Conservation (phyloP, 2,888 invertebrate species). For the Agapostemon virescens region DNA sequence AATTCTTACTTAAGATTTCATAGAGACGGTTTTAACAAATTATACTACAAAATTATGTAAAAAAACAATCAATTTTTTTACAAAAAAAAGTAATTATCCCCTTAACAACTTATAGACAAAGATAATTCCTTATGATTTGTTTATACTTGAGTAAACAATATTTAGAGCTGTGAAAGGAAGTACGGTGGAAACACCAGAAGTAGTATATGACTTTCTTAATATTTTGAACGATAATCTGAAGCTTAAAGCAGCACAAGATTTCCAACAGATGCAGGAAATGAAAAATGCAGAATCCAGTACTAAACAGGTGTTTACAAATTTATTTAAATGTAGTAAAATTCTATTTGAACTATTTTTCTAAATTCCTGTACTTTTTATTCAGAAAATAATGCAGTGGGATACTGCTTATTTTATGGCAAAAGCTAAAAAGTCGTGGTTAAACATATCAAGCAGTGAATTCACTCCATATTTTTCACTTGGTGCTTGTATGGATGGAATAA, state of each 20-base stretch:
- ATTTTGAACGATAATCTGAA: constrained; percentile 87
- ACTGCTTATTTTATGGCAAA: constrained; percentile 91
- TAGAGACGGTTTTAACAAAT: no score
- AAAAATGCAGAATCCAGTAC: constrained; percentile 81
- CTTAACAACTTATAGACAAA: constrained; percentile 20
- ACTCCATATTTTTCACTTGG: constrained; percentile 95
- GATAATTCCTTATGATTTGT: neutral
- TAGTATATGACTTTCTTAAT: constrained; percentile 90
- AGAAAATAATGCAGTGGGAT: constrained; percentile 87
- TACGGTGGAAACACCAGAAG: constrained; percentile 90
- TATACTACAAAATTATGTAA: no score
- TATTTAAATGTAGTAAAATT: constrained; percentile 4
- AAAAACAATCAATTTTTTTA: no score
- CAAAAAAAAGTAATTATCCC: no score
- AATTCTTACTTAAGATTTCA: no score
- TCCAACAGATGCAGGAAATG: constrained; percentile 88
- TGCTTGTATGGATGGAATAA: constrained; percentile 98
- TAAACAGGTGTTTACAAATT: constrained; percentile 59
- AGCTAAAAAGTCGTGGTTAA: constrained; percentile 87
- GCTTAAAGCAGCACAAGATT: constrained; percentile 88
- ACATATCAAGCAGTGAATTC: constrained; percentile 87
- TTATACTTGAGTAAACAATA: constrained; percentile 6
- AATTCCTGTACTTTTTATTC: constrained; percentile 18
- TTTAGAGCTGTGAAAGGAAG: constrained; percentile 92
- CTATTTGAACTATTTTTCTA: neutral